Evolutionary conservation across 2,888 invertebrate genomes (phyloP), one percentile per base, ranked within the genome.

Genomic region (Orchesellides sinensis): DNA sequence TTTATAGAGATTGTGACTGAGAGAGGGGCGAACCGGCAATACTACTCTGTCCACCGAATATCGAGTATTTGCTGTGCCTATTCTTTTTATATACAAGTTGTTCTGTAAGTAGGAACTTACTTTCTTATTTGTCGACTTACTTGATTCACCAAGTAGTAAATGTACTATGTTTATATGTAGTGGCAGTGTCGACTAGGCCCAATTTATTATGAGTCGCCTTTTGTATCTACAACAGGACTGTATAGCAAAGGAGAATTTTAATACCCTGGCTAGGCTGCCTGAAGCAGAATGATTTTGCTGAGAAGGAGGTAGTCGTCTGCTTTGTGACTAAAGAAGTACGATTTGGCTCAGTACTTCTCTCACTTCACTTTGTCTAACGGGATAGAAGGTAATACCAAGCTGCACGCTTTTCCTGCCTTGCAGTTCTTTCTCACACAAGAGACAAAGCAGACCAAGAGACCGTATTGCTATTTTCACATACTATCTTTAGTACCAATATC

Each of bases 311-410:
- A 54, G 47, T 21, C 17, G 12, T 29, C 63, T 4, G 27, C 23
- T 40, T 12, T 63, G 40, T 40, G 40, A 40, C 29, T 59, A 27
- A 23, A 40, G 23, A 21, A 40, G 35, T 63, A 14, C 40, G 19
- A 19, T 21, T 35, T 63, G 23, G 12, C 40, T 12, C 56, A 56
- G n/a, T 45, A 66, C 73, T 74, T 65, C 63, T 63, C 56, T 80
- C 77, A 29, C 75, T 78, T 72, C 68, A 69, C 77, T 80, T 80
- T 72, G 45, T 80, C 66, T 66, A 45, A 79, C 77, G 45, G 69
- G 23, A 21, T 66, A 52, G 79, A 72, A n/a, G 72, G 79, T 72
- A 72, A 66, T 80, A 80, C 52, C 56, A 25, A 56, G 72, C 66
- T 19, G 29, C 47, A 72, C 27, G 45, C 72, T 54, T 72, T 80